phyloP scores from a whole-genome alignment of 2,113 vertebrate genomes.

The Brachirus orientalis region DNA sequence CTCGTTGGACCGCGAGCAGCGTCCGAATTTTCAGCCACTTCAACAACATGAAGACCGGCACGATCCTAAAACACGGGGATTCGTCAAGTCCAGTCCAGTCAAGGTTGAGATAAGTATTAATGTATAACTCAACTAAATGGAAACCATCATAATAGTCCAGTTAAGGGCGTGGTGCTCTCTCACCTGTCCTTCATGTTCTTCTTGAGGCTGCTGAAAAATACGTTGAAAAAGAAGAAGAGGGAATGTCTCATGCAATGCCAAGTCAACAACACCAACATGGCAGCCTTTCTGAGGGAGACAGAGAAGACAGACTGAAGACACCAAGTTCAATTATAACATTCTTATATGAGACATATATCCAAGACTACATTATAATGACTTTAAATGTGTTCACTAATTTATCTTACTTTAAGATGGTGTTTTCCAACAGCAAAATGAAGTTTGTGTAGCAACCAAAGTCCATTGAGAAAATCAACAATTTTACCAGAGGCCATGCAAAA shows the following conservation, averaged over 20 bases:
- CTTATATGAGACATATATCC: too few relatives aligned
- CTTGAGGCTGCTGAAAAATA: conserved; percentile 35
- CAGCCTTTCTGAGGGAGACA: conserved; percentile 39
- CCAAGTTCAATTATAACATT: neutral
- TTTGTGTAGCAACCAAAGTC: too few relatives aligned
- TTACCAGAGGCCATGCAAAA: too few relatives aligned
- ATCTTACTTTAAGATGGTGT: too few relatives aligned
- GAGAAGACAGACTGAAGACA: neutral
- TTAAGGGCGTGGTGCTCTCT: too few relatives aligned
- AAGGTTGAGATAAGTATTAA: neutral
- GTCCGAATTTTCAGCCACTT: conserved; percentile 25
- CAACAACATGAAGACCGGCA: conserved; percentile 21
- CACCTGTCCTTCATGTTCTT: conserved; percentile 59
- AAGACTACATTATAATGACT: too few relatives aligned
- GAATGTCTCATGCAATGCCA: conserved; percentile 51
- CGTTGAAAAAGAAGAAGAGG: conserved; percentile 35
- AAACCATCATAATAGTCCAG: too few relatives aligned
- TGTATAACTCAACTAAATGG: too few relatives aligned
- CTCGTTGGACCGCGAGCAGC: neutral
- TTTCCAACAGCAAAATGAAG: too few relatives aligned
- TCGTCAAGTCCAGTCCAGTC: neutral
- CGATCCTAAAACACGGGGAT: conserved; percentile 46
- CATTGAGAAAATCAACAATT: too few relatives aligned
- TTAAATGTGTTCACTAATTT: too few relatives aligned
- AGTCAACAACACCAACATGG: conserved; percentile 37